Base-by-base conservation (phyloP, 2,113 vertebrate species). In the Chascanopsetta lugubris region DNA sequence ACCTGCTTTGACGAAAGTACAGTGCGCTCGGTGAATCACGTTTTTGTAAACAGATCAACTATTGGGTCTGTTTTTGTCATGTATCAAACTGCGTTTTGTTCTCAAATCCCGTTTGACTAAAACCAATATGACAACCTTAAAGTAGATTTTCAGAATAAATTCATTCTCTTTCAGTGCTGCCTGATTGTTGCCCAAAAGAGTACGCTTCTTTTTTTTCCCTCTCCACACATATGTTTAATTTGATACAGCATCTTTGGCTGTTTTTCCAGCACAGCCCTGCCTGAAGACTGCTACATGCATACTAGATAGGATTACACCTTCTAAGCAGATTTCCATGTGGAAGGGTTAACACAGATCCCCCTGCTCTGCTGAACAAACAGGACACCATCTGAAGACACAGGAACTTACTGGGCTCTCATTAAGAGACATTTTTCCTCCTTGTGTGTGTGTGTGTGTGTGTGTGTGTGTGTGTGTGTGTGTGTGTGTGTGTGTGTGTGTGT, bases 271-370 rank as follows among this genome's bases (percentile, higher is more conserved):
- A 66, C 87, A 92, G 80, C 89, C 90, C 87, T 77, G 91, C 90
- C 91, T 92, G 90, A 83, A 93, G 92, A 93, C 87, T 89, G 84
- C 85, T 86, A 89, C 88, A 90, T 88, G 89, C 90, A 87, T 83
- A 91, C 81, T 87, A 91, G 92, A 92, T 88, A 87, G 92, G 92
- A 92, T 93, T 92, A 93, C 91, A 93, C 90, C 86, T 90, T 89
- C 86, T 91, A 91, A 92, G 91, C 83, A 91, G 85, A 91, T 93
- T 92, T 90, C 21, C 82, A 89, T 85, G 85, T 80, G 82, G 90
- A 91, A 89, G 90, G 89, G 88, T 91, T 92, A 88, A 91, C 82
- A 69, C 77, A 69, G 80, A 87, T 86, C 77, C 88, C 80, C 79
- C 63, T 46, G 85, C 87, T 85, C 75, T 88, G 73, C 86, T 72